Conservation (phyloP, 1,140 invertebrate species). For the Trichomalopsis sarcophagae region DNA sequence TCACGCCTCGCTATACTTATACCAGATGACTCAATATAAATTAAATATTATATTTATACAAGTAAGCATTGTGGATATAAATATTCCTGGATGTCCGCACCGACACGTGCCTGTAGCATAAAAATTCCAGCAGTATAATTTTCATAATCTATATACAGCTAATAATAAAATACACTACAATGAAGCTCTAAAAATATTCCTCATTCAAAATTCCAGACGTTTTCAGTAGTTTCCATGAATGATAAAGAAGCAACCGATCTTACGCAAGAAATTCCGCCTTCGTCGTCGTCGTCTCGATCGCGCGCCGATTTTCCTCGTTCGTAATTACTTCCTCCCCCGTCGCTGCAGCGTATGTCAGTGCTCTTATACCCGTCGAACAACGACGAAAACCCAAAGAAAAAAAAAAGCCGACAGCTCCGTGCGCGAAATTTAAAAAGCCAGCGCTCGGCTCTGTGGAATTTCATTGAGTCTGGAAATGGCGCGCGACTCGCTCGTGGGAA, state of each 20-base stretch:
- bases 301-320: background rate
- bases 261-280: background rate
- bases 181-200: too few relatives aligned
- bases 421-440: slow-evolving; percentile 8
- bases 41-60: too few relatives aligned
- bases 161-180: too few relatives aligned
- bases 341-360: background rate
- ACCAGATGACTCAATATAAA: too few relatives aligned
- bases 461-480: background rate
- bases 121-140: too few relatives aligned
- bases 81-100: too few relatives aligned
- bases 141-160: too few relatives aligned
- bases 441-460: background rate
- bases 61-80: too few relatives aligned
- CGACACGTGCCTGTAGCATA: too few relatives aligned
- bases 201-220: too few relatives aligned
- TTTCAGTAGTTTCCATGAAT: too few relatives aligned
- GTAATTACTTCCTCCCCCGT: background rate
- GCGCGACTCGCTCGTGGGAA: background rate
- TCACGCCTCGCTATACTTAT: too few relatives aligned
- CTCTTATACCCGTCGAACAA: background rate
- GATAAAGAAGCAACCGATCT: background rate
- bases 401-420: background rate
- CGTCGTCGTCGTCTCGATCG: background rate
- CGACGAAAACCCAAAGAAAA: background rate